These are phyloP conservation scores for Drosophila engyochracea DNA, from an alignment of 2,888 invertebrate genomes.

Conservation along the genomic window DNA sequence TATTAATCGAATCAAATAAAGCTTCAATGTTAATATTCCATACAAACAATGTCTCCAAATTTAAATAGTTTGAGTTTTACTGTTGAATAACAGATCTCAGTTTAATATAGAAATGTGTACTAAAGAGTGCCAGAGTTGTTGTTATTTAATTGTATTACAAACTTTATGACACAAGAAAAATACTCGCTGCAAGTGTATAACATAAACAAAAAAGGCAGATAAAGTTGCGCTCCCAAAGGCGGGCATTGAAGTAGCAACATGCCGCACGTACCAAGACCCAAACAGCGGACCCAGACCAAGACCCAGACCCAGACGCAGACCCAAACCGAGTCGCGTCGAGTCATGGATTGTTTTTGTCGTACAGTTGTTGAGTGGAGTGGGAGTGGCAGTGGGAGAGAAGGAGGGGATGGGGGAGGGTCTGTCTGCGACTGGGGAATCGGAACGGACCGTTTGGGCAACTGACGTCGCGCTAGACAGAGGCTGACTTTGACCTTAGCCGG, in stretches of 20 bases:
- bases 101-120: background rate
- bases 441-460: conserved; percentile 27
- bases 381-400: background rate
- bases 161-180: background rate
- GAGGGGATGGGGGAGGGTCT: background rate
- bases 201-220: conserved; percentile 33
- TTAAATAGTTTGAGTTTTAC: background rate
- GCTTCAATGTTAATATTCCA: background rate
- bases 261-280: conserved; percentile 68
- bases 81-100: background rate
- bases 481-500: conserved; percentile 61
- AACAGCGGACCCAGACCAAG: conserved; percentile 27
- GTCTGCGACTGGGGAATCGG: conserved; percentile 37
- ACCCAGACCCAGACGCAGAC: conserved; percentile 24
- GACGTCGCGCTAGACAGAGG: conserved; percentile 41
- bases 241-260: conserved; percentile 50
- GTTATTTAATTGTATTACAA: background rate
- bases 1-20: background rate
- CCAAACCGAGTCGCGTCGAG: conserved; percentile 20
- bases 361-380: conserved; percentile 6
- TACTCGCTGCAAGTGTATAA: background rate
- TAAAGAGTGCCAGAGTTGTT: background rate
- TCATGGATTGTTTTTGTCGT: conserved; percentile 50
- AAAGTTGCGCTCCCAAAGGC: conserved; percentile 53
- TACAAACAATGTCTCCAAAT: background rate